Base-by-base conservation (phyloP, 2,797 vertebrate species). In the Florisuga fusca region DNA sequence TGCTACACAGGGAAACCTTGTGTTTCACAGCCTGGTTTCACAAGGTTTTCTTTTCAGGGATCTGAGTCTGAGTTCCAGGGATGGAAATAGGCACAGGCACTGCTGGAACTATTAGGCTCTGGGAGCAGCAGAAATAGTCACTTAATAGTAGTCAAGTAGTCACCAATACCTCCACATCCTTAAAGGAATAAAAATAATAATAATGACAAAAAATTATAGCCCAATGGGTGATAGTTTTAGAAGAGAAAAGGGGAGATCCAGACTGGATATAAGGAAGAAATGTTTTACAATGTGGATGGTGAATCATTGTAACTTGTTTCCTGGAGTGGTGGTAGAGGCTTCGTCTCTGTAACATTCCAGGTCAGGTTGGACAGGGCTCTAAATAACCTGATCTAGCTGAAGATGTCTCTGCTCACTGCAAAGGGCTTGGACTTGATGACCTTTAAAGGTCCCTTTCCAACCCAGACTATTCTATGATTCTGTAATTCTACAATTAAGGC, bases 21-120 rank as follows among this genome's bases (percentile, higher is more conserved):
- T 43, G 36, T 36, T 95, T 66, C 6, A 4, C 36, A 53, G 31
- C 3, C 20, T 54, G 16, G 0, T 71, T 86, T 83, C 55, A 73
- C 4, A 63, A 22, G 2, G 3, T 38, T 77, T 87, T 67, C 61
- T 78, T 19, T 54, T 86, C 41, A 54, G 31, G 3, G 7, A 4
- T 26, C 22, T 50, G 25, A 6, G 7, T 74, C 12, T 41, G 57
- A 87, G 15, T 19, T 84, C 48, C 48, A 63, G 33, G 23, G 27
- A 7, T 50, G 53, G 38, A 3, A 79, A 79, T 2, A 4, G 3
- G 20, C 4, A 1, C 2, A 6, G 3, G 20, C 4, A 1, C 12
- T 87, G 14, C 34, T 84, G 71, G 38, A 83, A 53, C 18, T 59
- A 1, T 13, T 71, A 36, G 34, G 25, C 19, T 62, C 25, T 73